These are phyloP conservation scores for Sinella curviseta DNA, from an alignment of 1,140 invertebrate genomes.

Conservation along the genomic window DNA sequence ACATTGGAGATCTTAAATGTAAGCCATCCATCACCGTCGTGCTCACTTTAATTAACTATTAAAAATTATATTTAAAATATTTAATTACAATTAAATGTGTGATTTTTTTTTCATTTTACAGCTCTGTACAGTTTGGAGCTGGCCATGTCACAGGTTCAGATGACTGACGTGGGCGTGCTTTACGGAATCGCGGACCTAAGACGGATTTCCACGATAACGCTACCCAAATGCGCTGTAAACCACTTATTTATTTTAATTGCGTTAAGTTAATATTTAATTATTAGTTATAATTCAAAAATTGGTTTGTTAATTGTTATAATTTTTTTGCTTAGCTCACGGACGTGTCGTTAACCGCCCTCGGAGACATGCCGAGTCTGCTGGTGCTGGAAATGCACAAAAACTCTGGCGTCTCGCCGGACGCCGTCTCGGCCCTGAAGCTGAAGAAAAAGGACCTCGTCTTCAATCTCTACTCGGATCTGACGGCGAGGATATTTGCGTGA, in stretches of 20 bases:
- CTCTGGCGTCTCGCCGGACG: not conserved
- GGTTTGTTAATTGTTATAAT: not conserved
- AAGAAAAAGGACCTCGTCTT: not conserved
- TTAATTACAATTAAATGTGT: too few species aligned
- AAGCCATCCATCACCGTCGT: too few species aligned
- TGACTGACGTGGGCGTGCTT: not conserved
- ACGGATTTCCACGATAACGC: not conserved
- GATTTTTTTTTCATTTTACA: too few species aligned
- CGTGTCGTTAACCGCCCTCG: not conserved
- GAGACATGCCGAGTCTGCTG: not conserved
- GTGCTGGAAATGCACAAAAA: not conserved
- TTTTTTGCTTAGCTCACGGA: too few species aligned
- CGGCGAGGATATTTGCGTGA: not conserved
- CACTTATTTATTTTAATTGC: not conserved
- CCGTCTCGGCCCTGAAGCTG: not conserved
- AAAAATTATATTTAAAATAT: too few species aligned
- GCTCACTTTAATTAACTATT: too few species aligned
- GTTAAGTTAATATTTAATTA: not conserved
- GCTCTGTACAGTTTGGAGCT: not conserved
- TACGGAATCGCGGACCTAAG: slow-evolving; percentile 3
- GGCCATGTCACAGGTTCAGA: not conserved
- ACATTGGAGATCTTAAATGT: not conserved
- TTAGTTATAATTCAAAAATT: not conserved
- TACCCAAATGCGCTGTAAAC: slow-evolving; percentile 2
- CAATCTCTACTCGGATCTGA: not conserved